Evolutionary conservation across 1,140 invertebrate genomes (phyloP), one percentile per base, ranked within the genome.

Genomic region (Charaxes varanes): DNA sequence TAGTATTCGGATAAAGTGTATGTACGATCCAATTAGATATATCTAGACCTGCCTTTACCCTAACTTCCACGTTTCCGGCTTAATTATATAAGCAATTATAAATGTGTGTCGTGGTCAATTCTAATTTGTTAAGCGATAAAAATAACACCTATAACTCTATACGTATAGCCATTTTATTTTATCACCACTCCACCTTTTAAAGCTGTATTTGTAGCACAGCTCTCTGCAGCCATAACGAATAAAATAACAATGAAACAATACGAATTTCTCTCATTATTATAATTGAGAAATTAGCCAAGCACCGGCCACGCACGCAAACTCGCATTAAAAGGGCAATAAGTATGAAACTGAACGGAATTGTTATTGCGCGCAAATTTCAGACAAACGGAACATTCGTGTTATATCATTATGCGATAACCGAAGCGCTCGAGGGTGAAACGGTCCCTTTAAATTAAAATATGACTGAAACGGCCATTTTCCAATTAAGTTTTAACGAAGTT

Each of bases 401-500:
- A 54, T 49, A 54, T 52, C 53, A 53, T 55, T 63, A 62, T 57
- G 41, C 47, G 33, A 55, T 44, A 47, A 46, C 49, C 40, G 51
- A 56, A 53, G 44, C 45, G 38, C 51, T 45, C 24, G 34, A 33
- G 42, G 46, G 24, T 36, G 34, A 55, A 54, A 61, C 50, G 68
- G 57, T 41, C 49, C 53, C 47, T 42, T 45, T 53, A 61, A 73
- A 68, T 63, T 57, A 59, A 68, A 63, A 62, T 70, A 70, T 60
- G 48, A 32, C 38, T 41, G 34, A 64, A 56, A 47, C 33, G 13
- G 41, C 40, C 27, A 33, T 49, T 35, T 38, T 37, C 50, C 53
- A 48, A 53, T 69, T 63, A 51, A 21, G 35, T 66, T 67, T 71
- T 61, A 60, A 59, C 41, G 23, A 41, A 36, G 53, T 55, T 59